Evolutionary conservation across 2,888 invertebrate genomes (phyloP), one percentile per base, ranked within the genome.

Genomic region (Carterocephalus palaemon): DNA sequence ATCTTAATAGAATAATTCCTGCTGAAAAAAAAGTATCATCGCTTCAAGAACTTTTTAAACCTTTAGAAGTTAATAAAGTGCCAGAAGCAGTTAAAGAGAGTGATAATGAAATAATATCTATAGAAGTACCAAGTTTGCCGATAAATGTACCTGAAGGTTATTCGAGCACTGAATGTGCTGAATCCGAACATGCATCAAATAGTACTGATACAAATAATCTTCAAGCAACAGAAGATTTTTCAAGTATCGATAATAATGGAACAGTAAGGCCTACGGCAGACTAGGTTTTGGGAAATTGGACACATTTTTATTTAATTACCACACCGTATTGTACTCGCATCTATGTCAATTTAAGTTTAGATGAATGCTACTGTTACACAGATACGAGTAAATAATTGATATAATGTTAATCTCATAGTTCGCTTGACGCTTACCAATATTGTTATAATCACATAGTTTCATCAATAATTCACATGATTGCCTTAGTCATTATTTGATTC

Each of bases 1-100:
- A 86, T 72, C 75, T 87, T 66, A 86, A 86, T 77, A 84, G 86
- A 62, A 76, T 86, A 59, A 86, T 86, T 62, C 85, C 86, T 24
- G 64, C 78, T 23, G 86, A 86, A 56, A 86, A 85, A 60, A 86
- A 85, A 62, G 78, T 81, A 32, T 86, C 86, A 24, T 80, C 86
- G 3, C 68, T 86, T 38, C 86, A 86, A 74, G 86, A 86, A 68
- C 77, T 86, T 67, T 86, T 85, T 62, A 79, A 71, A 55, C 86
- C 86, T 26, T 67, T 85, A 22, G 81, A 85, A 71, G 85, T 76
- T 53, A 85, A 86, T 54, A 84, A 84, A 65, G 73, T 86, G 31
- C 66, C 78, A 10, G 86, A 86, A 56, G 78, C 81, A 38, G 67
- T 73, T 38, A 84, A 76, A 64, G 86, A 86, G 63, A 75, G 60